Conservation (phyloP, 2,888 invertebrate genomes). For the Parnassius glacialis region DNA sequence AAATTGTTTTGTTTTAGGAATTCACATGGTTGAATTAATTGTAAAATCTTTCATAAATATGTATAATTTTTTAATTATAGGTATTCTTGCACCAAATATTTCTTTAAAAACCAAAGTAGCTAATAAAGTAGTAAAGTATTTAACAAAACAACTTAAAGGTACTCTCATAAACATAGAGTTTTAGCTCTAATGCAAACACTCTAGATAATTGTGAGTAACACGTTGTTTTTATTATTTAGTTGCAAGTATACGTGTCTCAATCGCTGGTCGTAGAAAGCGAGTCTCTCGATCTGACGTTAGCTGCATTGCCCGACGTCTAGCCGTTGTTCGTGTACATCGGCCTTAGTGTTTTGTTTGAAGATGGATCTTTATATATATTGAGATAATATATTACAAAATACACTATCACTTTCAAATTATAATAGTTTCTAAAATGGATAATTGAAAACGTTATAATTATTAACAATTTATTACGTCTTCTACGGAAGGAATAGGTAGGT, state of each 20-base stretch:
- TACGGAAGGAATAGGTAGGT: too few species aligned
- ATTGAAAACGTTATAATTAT: too few species aligned
- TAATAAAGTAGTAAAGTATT: too few species aligned
- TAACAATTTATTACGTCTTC: too few species aligned
- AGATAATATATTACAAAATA: neutral
- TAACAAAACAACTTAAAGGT: too few species aligned
- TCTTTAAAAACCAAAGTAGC: too few species aligned
- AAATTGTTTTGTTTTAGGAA: too few species aligned
- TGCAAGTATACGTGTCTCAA: slow-evolving; percentile 17
- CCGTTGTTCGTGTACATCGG: slow-evolving; percentile 9
- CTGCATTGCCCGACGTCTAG: slow-evolving; percentile 13
- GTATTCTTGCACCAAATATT: too few species aligned
- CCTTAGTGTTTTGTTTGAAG: neutral
- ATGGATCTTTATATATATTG: too few species aligned
- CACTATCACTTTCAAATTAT: neutral
- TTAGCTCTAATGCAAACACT: neutral
- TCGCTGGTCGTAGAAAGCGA: slow-evolving; percentile 12
- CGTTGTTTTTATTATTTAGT: slow-evolving; percentile 19
- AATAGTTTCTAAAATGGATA: neutral
- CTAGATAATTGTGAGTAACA: slow-evolving; percentile 4
- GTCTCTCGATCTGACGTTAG: slow-evolving; percentile 1
- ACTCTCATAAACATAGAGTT: neutral
- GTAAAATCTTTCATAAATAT: too few species aligned
- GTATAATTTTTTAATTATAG: too few species aligned
- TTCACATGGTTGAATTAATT: too few species aligned